Base-by-base conservation (phyloP, 2,888 invertebrate genomes). In the Aromia moschata region DNA sequence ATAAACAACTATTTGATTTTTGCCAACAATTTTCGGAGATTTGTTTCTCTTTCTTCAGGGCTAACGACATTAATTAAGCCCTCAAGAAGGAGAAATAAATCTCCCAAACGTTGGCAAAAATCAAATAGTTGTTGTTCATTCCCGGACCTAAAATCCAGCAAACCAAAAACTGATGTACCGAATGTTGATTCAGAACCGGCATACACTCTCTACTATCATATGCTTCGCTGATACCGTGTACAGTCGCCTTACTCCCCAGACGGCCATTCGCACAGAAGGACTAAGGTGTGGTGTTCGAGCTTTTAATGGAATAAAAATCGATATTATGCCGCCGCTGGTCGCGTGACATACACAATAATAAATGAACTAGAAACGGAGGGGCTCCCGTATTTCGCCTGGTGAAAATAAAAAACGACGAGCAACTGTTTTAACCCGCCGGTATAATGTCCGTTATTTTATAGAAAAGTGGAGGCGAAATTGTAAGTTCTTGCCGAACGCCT, bases 261-360 rank as follows among this genome's bases (percentile, higher is more conserved):
- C 47, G 49, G 49, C 59, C 52, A 36, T 56, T 60, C 58, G 47
- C 43, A 64, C 56, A 68, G 64, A 70, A 70, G 60, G 65, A 51
- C 53, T 58, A 71, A 76, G 74, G 74, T 74, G 75, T 72, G 75
- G 62, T 72, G 64, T 62, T 60, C 56, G 60, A 68, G 68, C 70
- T 70, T 74, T 72, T 72, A 74, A 73, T 72, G 71, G 67, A 70
- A 74, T 72, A 71, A 76, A 76, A 77, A 77, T 77, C 77, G 70
- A 77, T 77, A 73, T 68, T 53, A 64, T 64, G 65, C 65, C 68
- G 59, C n/a, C n/a, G n/a, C n/a, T n/a, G 72, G 64, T 77, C 70
- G 77, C 77, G 77, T 77, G 77, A 77, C 76, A 74, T 68, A 73
- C 69, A 73, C 72, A 73, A 75, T 77, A 77, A 76, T 74, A 75